Base-by-base conservation (phyloP, 92 coral and sea anemone species). In the Nematostella vectensis region DNA sequence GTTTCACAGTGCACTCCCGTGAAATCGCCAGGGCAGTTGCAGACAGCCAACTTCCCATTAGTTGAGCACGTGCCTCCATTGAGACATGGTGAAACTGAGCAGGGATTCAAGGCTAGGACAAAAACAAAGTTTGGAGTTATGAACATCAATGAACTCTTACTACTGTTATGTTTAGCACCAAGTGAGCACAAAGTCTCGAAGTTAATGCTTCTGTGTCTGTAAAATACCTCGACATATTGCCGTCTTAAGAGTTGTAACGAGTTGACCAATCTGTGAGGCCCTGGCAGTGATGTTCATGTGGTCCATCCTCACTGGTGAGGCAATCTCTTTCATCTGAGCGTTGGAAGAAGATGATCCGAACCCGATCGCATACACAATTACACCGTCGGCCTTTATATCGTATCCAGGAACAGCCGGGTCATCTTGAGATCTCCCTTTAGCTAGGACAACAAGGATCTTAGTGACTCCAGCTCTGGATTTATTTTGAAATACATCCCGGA, bases 351-450 rank as follows among this genome's bases (percentile, higher is more conserved):
- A 53, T 44, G 6, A 2, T 9, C 73, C 73, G 18, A 67, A 30
- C 1, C 47, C 73, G 23, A 67, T 20, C 22, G 24, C 65, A n/a
- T 50, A 67, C 1, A 67, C 29, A 21, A 54, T 67, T n/a, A 67
- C 73, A 24, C 37, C 37, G 19, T 67, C 44, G 3, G 24, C 20
- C n/a, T 29, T 47, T 24, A 67, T 2, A 3, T 54, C 29, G 25
- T 67, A 29, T 0, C 55, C 47, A 2, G 66, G 48, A 3, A 57
- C 57, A 4, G 65, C 18, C n/a, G 59, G 17, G 8, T 67, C 73
- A 47, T 67, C 73, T 11, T 57, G 73, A 22, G 54, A 57, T 57
- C 45, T 67, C 29, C 73, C 59, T 4, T 51, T 65, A 3, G 73
- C 43, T 12, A 67, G 4, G 17, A 57, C 59, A 28, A 67, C 48